Percentiles rank a stretch among this genome's conserved stretches.
These are phyloP conservation scores for Scolanthus callimorphus DNA, from an alignment of 92 coral and sea anemone species.

Conservation along the genomic window DNA sequence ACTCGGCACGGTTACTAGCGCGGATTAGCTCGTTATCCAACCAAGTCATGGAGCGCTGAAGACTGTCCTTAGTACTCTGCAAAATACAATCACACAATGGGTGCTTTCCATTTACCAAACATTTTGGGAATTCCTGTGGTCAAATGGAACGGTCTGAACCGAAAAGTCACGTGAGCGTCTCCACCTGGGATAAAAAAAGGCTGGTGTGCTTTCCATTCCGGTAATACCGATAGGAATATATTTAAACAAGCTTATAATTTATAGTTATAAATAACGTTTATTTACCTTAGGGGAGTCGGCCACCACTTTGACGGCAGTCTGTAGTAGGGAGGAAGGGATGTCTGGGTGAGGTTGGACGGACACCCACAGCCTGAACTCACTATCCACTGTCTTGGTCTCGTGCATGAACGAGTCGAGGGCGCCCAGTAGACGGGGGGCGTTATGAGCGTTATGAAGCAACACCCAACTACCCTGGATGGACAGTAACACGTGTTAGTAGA, in stretches of 20 bases:
- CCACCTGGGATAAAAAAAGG: too few species aligned
- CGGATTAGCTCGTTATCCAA: constrained; percentile 77
- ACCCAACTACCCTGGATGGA: constrained; percentile 88
- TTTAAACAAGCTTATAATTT: too few species aligned
- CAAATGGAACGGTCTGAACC: too few species aligned
- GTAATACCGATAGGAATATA: too few species aligned
- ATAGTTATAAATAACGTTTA: not conserved
- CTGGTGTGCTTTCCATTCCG: too few species aligned
- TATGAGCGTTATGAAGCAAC: constrained; percentile 88
- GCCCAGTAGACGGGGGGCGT: constrained; percentile 83
- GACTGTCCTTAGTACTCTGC: constrained; percentile 88
- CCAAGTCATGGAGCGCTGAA: constrained; percentile 88
- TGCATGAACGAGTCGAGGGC: constrained; percentile 86
- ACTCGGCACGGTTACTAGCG: constrained; percentile 81
- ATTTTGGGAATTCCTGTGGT: too few species aligned
- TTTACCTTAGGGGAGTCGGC: constrained; percentile 96
- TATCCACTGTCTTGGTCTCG: constrained; percentile 85
- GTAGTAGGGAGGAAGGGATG: constrained; percentile 80
- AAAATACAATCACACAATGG: not conserved
- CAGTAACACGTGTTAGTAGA: too few species aligned
- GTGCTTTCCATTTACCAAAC: too few species aligned
- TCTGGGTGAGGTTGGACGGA: constrained; percentile 78
- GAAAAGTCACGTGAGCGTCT: too few species aligned
- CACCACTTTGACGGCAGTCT: constrained; percentile 85
- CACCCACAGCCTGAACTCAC: constrained; percentile 93